phyloP scores from a whole-genome alignment of 1,140 invertebrate genomes.

The Nomia melanderi region DNA sequence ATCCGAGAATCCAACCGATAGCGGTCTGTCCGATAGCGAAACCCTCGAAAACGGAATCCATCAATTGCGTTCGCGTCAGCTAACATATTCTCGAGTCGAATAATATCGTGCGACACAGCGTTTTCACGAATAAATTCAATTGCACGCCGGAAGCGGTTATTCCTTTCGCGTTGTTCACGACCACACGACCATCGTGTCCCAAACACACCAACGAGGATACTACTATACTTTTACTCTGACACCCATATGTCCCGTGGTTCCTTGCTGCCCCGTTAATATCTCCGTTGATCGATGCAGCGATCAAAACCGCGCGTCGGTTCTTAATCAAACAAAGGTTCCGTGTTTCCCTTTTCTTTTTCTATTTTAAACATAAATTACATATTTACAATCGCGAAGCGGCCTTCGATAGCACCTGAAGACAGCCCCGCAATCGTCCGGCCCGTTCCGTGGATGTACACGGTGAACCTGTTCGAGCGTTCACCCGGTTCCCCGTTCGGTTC shows the following conservation, averaged over 20 bases:
- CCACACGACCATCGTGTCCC: not conserved
- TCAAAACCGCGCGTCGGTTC: not conserved
- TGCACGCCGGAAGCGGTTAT: not conserved
- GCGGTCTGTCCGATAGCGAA: too few relatives aligned
- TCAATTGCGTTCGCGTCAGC: too few relatives aligned
- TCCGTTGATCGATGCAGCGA: not conserved
- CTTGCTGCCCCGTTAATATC: too few relatives aligned
- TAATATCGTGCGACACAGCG: too few relatives aligned
- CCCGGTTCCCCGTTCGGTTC: too few relatives aligned
- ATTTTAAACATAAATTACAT: conserved; percentile 71
- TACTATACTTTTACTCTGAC: not conserved
- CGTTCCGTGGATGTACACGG: conserved; percentile 7
- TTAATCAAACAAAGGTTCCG: conserved; percentile 10
- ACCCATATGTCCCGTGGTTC: not conserved
- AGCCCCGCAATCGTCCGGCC: conserved; percentile 37
- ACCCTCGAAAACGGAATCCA: too few relatives aligned
- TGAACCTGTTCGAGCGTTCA: too few relatives aligned
- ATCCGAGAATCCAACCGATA: not conserved
- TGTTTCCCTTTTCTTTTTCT: conserved; percentile 15
- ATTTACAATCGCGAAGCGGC: conserved; percentile 68
- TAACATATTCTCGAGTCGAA: too few relatives aligned
- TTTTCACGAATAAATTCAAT: not conserved
- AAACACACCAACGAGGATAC: not conserved
- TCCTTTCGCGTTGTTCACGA: not conserved
- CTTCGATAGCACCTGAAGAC: conserved; percentile 48